phyloP scores from a whole-genome alignment of 2,888 invertebrate genomes.

The Aspidiotus rigidus region DNA sequence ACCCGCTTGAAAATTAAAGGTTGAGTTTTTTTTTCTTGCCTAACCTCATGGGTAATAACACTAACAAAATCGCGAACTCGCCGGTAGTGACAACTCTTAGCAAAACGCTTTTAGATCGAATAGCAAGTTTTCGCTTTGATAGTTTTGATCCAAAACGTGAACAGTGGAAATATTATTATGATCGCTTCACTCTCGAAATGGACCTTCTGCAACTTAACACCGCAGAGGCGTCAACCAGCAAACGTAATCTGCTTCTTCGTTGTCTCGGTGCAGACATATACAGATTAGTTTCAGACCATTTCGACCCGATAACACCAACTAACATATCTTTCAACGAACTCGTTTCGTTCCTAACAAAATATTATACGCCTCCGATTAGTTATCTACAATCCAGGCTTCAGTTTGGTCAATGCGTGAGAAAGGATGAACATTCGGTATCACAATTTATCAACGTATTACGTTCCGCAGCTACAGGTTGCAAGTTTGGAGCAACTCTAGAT shows the following conservation, averaged over 20 bases:
- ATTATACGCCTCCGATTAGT: not conserved
- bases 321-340: not conserved
- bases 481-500: conserved; percentile 4
- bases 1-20: too few relatives aligned
- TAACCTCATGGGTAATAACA: too few relatives aligned
- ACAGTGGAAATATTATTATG: not conserved
- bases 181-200: not conserved
- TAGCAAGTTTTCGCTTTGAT: too few relatives aligned
- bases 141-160: too few relatives aligned
- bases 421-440: not conserved
- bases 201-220: not conserved
- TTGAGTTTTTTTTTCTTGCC: too few relatives aligned
- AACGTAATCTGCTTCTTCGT: not conserved
- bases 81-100: too few relatives aligned
- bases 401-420: not conserved
- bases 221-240: not conserved
- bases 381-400: not conserved
- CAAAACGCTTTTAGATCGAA: too few relatives aligned
- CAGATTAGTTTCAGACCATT: not conserved
- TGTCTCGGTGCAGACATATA: too few relatives aligned
- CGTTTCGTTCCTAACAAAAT: not conserved
- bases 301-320: not conserved
- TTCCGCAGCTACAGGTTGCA: not conserved
- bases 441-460: not conserved
- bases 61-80: too few relatives aligned